Conservation (phyloP, 2,888 invertebrate genomes). For the Diploptera punctata region DNA sequence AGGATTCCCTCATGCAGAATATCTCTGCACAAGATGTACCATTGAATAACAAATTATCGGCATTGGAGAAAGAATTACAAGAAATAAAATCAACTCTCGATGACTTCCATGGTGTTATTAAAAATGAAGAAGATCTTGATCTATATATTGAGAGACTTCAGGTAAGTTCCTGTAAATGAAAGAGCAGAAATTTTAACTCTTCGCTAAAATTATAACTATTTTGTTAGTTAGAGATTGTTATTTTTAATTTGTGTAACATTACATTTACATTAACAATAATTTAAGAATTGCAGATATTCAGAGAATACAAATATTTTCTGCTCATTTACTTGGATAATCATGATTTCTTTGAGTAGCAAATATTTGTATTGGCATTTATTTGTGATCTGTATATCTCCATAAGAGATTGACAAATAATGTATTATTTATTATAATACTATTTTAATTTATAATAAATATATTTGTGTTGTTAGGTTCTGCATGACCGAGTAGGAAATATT, state of each 20-base stretch:
- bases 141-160: constrained; percentile 82
- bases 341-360: too few relatives aligned
- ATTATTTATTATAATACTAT: neutral
- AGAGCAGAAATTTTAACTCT: too few relatives aligned
- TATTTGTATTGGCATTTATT: too few relatives aligned
- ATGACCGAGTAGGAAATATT: constrained; percentile 75
- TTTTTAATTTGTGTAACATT: too few relatives aligned
- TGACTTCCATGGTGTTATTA: constrained; percentile 77
- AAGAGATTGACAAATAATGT: too few relatives aligned
- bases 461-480: constrained; percentile 60
- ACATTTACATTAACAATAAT: too few relatives aligned
- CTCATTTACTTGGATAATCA: too few relatives aligned
- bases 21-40: constrained; percentile 77
- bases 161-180: constrained; percentile 47
- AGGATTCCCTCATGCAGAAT: constrained; percentile 53
- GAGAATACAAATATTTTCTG: too few relatives aligned
- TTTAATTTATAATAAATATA: neutral
- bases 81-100: constrained; percentile 75
- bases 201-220: too few relatives aligned
- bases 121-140: constrained; percentile 82
- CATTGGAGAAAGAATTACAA: constrained; percentile 78
- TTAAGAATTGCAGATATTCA: too few relatives aligned
- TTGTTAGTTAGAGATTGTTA: too few relatives aligned
- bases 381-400: too few relatives aligned
- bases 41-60: constrained; percentile 73